A percentile compares a stretch with the other conserved stretches of the same genome.
phyloP scores from a whole-genome alignment of 2,113 vertebrate genomes.

The Apteryx mantelli region DNA sequence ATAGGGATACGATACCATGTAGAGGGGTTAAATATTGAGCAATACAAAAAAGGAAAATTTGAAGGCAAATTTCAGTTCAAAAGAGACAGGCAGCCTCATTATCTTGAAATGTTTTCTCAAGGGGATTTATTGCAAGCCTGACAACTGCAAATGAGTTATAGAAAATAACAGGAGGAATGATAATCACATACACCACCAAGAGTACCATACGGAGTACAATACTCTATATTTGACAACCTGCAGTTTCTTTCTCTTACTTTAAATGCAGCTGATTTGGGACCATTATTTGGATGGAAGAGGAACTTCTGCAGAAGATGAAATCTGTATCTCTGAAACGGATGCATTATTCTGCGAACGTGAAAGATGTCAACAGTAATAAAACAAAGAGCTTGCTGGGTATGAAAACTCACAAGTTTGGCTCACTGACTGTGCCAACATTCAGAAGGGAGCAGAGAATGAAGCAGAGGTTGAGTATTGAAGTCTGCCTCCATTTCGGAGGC shows the following conservation, averaged over 20 bases:
- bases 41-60: conserved; percentile 31
- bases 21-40: neutral
- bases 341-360: neutral
- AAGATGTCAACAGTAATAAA: neutral
- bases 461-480: neutral
- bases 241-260: neutral
- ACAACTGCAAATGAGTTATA: conserved; percentile 48
- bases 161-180: conserved; percentile 12
- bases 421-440: neutral
- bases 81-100: conserved; percentile 12
- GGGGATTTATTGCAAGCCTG: conserved; percentile 32
- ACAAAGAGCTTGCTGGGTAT: neutral
- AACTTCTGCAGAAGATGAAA: conserved; percentile 6
- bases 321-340: neutral
- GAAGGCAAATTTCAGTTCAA: conserved; percentile 41
- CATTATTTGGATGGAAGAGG: neutral
- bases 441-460: neutral
- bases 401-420: neutral
- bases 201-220: neutral
- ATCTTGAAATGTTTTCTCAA: conserved; percentile 39
- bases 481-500: neutral
- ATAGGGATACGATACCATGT: neutral
- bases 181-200: conserved; percentile 37
- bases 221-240: neutral
- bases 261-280: neutral